Conservation (phyloP, 2,888 invertebrate genomes). For the Phytoseiulus persimilis region DNA sequence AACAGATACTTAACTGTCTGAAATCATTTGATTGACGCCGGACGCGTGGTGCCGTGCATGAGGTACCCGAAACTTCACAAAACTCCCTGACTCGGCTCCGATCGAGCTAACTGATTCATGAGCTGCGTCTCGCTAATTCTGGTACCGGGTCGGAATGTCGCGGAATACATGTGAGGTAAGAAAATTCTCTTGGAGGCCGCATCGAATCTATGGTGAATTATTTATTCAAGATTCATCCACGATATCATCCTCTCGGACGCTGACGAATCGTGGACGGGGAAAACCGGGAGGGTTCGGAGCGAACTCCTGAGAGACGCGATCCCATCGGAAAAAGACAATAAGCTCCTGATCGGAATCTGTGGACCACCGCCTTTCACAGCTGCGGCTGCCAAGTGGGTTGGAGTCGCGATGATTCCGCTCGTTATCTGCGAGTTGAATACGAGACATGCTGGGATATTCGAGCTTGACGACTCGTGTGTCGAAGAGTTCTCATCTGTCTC, state of each 20-base stretch:
- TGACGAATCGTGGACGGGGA: conserved; percentile 28
- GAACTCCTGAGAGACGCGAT: neutral
- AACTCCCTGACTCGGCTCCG: no score
- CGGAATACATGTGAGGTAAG: no score
- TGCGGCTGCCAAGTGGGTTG: conserved; percentile 13
- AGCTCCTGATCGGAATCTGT: conserved; percentile 15
- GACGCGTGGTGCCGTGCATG: neutral
- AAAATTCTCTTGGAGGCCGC: no score
- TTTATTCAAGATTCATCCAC: conserved; percentile 1
- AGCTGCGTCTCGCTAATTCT: no score
- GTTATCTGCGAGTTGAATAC: no score
- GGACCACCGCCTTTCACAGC: conserved; percentile 9
- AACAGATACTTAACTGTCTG: neutral
- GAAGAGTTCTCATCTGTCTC: neutral
- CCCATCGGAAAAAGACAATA: conserved; percentile 12
- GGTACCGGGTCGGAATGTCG: no score
- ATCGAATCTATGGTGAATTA: neutral
- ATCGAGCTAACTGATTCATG: no score
- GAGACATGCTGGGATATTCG: no score
- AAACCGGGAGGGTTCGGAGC: neutral
- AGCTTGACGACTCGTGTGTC: neutral
- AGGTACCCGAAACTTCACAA: no score
- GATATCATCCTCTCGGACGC: conserved; percentile 9
- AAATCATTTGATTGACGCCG: neutral
- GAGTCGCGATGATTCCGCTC: no score